Base-by-base conservation (phyloP, 2,797 vertebrate genomes). In the Acanthornis magna region DNA sequence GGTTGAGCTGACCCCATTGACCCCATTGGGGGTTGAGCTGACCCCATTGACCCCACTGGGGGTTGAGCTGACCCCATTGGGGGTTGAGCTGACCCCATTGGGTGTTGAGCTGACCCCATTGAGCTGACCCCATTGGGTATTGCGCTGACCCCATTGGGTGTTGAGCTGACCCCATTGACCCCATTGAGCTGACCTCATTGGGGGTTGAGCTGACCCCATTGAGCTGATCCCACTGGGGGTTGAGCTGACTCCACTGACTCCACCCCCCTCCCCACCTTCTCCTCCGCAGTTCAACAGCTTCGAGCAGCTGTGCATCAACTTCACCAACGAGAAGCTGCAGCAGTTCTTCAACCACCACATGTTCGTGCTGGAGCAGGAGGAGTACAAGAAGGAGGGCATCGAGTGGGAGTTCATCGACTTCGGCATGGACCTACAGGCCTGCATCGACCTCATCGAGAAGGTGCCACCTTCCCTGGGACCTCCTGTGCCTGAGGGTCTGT, bases 401-500 rank as follows among this genome's bases (percentile, higher is more conserved):
- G 99, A 99, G 42, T 99, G 99, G 99, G 98, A 98, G 95, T 99
- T 99, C 96, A 99, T 99, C 1, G 99, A 99, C 98, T 99, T 99
- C 0, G 99, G 99, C 77, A 99, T 99, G 99, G 99, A 99, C 96
- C 97, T 99, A 60, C 99, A 99, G 94, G 98, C 99, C 88, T 99
- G 91, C 86, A 93, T 93, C 4, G 91, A 93, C 60, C 91, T 93
- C 76, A 93, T 93, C 2, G 86, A 89, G 81, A 93, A 93, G 91
- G 91, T 93, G 1, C 70, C 63, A 0, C 62, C 45, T 0, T 23
- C 42, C 29, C 13, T 13, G 3, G 30, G 18, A 2, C 25, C 36
- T n/a, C 17, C 0, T 1, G 18, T 23, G 7, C 27, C 36, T 20
- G 6, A 22, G 29, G 23, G 4, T 8, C 29, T 1, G 0, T 30